Conservation (phyloP, 2,113 vertebrate species). For the Lonchura striata region DNA sequence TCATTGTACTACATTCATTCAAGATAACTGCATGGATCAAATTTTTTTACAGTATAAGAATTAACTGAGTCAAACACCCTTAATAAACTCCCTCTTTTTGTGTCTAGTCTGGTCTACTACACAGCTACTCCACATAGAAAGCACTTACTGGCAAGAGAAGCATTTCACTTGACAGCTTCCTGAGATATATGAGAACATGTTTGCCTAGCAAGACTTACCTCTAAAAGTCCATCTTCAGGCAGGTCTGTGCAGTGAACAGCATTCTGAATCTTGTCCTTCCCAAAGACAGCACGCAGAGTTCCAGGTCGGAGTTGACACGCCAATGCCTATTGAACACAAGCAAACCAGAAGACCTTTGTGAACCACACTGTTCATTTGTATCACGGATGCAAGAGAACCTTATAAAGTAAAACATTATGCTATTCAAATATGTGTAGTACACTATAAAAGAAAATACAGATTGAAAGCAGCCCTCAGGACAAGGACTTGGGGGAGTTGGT, state of each 20-base stretch:
- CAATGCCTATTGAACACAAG: constrained; percentile 80
- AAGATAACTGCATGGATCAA: background rate
- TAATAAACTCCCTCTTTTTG: background rate
- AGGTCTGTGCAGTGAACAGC: constrained; percentile 94
- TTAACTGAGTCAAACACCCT: background rate
- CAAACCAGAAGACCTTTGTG: background rate
- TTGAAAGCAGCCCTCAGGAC: background rate
- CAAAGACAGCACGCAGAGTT: constrained; percentile 85
- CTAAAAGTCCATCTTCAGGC: constrained; percentile 88
- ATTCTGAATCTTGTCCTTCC: constrained; percentile 90
- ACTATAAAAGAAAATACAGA: background rate
- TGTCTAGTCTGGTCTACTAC: background rate
- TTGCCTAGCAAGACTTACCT: constrained; percentile 75
- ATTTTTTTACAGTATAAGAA: background rate
- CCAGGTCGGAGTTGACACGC: constrained; percentile 85
- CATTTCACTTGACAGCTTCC: background rate
- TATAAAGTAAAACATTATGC: background rate
- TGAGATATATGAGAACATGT: background rate
- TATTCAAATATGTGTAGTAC: background rate
- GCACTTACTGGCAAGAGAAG: background rate
- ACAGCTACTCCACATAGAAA: background rate
- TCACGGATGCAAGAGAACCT: background rate
- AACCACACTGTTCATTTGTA: background rate
- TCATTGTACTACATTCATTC: background rate
- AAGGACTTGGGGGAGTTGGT: background rate